Conservation (phyloP, 2,113 vertebrate genomes). For the Trinectes maculatus region DNA sequence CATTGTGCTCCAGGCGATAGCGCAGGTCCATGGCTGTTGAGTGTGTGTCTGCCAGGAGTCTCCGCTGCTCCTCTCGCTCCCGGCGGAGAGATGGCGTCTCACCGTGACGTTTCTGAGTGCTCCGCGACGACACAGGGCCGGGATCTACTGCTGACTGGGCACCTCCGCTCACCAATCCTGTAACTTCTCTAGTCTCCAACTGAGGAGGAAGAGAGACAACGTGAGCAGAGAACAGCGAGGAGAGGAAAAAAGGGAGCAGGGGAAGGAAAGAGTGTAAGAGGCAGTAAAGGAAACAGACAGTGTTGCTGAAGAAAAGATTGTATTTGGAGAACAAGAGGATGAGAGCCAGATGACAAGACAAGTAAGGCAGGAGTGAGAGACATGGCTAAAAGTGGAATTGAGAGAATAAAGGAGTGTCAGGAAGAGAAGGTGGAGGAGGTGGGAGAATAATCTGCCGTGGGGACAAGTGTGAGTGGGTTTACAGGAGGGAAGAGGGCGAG, state of each 20-base stretch:
- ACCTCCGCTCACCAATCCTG: constrained; percentile 49
- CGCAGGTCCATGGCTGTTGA: constrained; percentile 88
- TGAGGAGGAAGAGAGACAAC: constrained; percentile 53
- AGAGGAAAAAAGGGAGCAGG: constrained; percentile 24
- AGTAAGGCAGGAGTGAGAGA: constrained; percentile 19
- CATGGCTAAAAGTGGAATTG: constrained; percentile 59
- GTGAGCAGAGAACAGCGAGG: constrained; percentile 15
- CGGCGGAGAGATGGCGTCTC: constrained; percentile 61
- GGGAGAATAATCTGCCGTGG: constrained; percentile 50
- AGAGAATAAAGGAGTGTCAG: constrained; percentile 76
- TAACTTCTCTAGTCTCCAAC: constrained; percentile 77
- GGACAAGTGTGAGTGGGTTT: constrained; percentile 69
- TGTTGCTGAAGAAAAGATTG: constrained; percentile 29
- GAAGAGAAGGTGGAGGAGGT: constrained; percentile 69
- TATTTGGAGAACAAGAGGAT: constrained; percentile 21
- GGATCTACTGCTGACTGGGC: constrained; percentile 70
- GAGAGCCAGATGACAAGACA: constrained; percentile 42
- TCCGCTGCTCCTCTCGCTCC: constrained; percentile 82
- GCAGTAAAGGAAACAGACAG: constrained; percentile 20
- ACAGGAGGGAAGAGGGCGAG: constrained; percentile 46
- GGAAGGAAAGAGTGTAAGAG: constrained; percentile 34
- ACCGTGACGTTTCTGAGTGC: constrained; percentile 11
- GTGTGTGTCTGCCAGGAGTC: constrained; percentile 78
- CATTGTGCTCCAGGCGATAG: constrained; percentile 86
- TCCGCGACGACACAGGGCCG: constrained; percentile 39